Percentiles rank a stretch among this genome's conserved stretches.
Evolutionary conservation across 2,888 invertebrate species (phyloP).

Genomic region (Drosophila quinaria): DNA sequence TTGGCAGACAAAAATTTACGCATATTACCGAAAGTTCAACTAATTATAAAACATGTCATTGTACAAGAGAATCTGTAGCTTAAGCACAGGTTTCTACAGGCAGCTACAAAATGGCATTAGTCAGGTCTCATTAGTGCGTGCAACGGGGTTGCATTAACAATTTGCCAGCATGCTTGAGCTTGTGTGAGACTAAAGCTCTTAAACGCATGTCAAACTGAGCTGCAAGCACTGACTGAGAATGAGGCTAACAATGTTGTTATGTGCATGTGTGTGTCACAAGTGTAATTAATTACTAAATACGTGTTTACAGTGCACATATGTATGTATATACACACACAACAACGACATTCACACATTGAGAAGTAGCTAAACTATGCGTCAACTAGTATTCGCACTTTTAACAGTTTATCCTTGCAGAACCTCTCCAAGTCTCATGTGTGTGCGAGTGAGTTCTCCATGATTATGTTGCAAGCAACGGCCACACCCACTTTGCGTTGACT

Average conservation of each 20-base stretch:
- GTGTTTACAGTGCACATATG: conserved; percentile 49
- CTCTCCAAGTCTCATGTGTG: conserved; percentile 37
- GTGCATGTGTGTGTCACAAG: conserved; percentile 48
- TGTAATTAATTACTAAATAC: conserved; percentile 78
- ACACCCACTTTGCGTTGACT: conserved; percentile 37
- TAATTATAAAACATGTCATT: conserved; percentile 34
- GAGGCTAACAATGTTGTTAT: conserved; percentile 46
- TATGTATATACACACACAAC: conserved; percentile 8
- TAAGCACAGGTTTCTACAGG: conserved; percentile 14
- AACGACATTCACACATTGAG: conserved; percentile 21
- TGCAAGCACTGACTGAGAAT: conserved; percentile 35
- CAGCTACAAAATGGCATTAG: conserved; percentile 9
- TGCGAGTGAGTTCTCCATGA: conserved; percentile 34
- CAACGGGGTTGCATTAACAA: conserved; percentile 34
- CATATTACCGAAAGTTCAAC: conserved; percentile 19
- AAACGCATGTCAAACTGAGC: conserved; percentile 58
- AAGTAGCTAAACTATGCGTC: conserved; percentile 59
- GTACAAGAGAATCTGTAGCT: conserved; percentile 12
- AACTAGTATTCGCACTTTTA: conserved; percentile 68
- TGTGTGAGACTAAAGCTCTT: conserved; percentile 39
- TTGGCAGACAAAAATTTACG: conserved; percentile 9
- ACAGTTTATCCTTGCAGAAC: conserved; percentile 41
- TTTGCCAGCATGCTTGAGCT: conserved; percentile 30
- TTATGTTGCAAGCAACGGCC: conserved; percentile 31
- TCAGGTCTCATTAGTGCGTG: conserved; percentile 35